Percentiles rank a stretch among this genome's conserved stretches.
phyloP scores from a whole-genome alignment of 2,888 invertebrate genomes.

The Noctua comes region DNA sequence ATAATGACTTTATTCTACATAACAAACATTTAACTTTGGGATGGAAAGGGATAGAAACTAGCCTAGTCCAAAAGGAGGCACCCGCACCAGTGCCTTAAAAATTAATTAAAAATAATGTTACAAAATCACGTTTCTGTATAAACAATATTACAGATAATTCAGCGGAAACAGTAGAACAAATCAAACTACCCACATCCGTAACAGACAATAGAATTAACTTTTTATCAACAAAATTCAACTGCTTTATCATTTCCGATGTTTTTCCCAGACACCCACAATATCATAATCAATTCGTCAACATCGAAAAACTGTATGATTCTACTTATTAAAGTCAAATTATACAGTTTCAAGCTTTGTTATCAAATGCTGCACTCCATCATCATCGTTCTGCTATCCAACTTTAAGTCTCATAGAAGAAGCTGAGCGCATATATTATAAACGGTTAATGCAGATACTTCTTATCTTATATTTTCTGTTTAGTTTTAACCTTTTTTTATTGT shows the following conservation, averaged over 20 bases:
- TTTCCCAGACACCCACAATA: background rate
- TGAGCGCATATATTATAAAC: background rate
- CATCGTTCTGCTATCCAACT: background rate
- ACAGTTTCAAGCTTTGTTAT: background rate
- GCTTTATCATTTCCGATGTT: constrained; percentile 34
- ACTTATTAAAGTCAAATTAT: background rate
- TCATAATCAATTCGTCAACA: constrained; percentile 6
- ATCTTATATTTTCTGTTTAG: too few species aligned
- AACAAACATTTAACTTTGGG: too few species aligned
- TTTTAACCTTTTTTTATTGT: too few species aligned
- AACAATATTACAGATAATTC: background rate
- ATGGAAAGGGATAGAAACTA: background rate
- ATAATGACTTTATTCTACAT: too few species aligned
- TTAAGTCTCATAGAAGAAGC: background rate
- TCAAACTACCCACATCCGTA: constrained; percentile 3
- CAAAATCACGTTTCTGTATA: background rate
- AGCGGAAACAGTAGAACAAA: constrained; percentile 10
- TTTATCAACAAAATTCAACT: constrained; percentile 17
- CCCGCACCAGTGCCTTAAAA: too few species aligned
- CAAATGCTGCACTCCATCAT: background rate
- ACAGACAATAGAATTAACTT: constrained; percentile 26
- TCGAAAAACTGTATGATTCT: background rate
- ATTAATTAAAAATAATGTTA: too few species aligned
- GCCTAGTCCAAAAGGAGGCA: background rate
- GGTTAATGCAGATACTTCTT: too few species aligned